Percentiles rank a stretch among this genome's conserved stretches.
Conservation (phyloP, 2,888 invertebrate genomes). For the Drosophila neonasuta region DNA sequence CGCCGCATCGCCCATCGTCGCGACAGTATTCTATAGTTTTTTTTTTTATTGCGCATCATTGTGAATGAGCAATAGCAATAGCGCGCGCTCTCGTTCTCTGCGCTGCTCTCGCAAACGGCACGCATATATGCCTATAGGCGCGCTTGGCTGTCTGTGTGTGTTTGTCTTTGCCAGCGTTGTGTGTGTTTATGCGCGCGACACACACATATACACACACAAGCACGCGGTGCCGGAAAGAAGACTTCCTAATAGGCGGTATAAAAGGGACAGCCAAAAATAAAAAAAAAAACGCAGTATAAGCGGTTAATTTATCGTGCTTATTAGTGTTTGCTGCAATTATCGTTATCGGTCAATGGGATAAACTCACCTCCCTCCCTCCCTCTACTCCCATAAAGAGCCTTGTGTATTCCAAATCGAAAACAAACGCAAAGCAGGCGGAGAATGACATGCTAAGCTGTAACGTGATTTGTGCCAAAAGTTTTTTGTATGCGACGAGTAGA, state of each 20-base stretch:
- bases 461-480: conserved; percentile 3
- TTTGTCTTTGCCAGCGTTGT: conserved; percentile 1
- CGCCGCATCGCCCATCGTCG: conserved; percentile 7
- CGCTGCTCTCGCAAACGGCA: conserved; percentile 34
- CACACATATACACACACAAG: conserved; percentile 17
- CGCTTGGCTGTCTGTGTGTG: conserved; percentile 12
- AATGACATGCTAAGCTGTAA: conserved; percentile 26
- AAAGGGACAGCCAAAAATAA: conserved; percentile 1
- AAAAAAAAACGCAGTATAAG: conserved; percentile 16
- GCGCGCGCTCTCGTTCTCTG: conserved; percentile 41
- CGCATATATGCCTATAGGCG: conserved; percentile 20
- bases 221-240: conserved; percentile 49
- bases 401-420: conserved; percentile 2
- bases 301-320: conserved; percentile 12
- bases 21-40: conserved; percentile 54
- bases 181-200: conserved; percentile 17
- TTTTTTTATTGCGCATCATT: conserved; percentile 72
- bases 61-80: conserved; percentile 64
- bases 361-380: background rate
- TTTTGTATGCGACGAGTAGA: background rate
- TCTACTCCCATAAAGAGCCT: too few species aligned
- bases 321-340: conserved; percentile 2
- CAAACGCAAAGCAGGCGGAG: conserved; percentile 34
- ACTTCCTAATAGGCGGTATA: conserved; percentile 43
- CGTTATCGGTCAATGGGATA: conserved; percentile 3